A percentile compares a stretch with the other conserved stretches of the same genome.
phyloP scores from a whole-genome alignment of 2,888 invertebrate genomes.

The Pachliopta kotzebuea region DNA sequence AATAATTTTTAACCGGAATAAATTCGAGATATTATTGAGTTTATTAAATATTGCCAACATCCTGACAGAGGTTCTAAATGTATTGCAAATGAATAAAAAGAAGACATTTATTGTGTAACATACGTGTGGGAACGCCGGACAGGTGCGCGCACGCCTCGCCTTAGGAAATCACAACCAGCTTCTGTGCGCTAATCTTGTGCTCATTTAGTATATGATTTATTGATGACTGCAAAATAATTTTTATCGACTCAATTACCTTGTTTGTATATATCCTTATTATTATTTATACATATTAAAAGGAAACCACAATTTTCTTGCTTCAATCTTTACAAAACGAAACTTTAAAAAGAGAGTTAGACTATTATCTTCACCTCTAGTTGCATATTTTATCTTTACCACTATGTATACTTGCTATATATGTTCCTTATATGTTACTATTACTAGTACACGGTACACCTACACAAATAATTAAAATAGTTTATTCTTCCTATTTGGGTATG shows the following conservation, averaged over 20 bases:
- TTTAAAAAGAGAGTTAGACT: too few species aligned
- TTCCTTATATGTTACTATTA: too few species aligned
- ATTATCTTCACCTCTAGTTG: too few species aligned
- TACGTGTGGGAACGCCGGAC: constrained; percentile 65
- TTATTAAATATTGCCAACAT: constrained; percentile 47
- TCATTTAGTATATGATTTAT: constrained; percentile 31
- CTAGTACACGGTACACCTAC: too few species aligned
- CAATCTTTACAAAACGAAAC: too few species aligned
- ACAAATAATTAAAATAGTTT: too few species aligned
- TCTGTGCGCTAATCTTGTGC: constrained; percentile 45
- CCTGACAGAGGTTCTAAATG: constrained; percentile 54
- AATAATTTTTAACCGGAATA: neutral
- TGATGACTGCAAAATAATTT: constrained; percentile 17
- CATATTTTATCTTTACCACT: too few species aligned
- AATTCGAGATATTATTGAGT: constrained; percentile 11
- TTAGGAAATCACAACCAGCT: constrained; percentile 65
- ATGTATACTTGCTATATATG: too few species aligned
- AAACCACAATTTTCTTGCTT: too few species aligned
- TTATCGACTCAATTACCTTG: constrained; percentile 20
- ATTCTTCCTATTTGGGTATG: too few species aligned
- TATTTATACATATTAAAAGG: constrained; percentile 8
- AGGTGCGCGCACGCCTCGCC: constrained; percentile 61
- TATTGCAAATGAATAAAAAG: constrained; percentile 63
- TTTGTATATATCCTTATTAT: constrained; percentile 29
- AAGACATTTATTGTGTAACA: constrained; percentile 66